These are phyloP conservation scores for Chalcosyrphus nemorum DNA, from an alignment of 2,888 invertebrate genomes.

Conservation along the genomic window DNA sequence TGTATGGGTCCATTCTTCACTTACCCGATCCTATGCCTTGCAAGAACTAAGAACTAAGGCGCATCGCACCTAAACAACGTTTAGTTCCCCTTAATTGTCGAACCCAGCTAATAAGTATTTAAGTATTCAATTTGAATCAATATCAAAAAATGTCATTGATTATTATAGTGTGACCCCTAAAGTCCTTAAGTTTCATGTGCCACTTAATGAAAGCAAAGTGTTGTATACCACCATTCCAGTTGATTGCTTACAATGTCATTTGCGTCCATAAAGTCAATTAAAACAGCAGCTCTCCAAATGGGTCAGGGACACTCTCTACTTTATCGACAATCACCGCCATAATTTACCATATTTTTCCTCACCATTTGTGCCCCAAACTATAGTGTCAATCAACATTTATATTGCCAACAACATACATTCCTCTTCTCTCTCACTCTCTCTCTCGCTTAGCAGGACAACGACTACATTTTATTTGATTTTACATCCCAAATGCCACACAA, in stretches of 20 bases:
- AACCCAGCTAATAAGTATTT: no score
- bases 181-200: neutral
- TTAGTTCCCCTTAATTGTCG: no score
- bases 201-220: neutral
- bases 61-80: no score
- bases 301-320: neutral
- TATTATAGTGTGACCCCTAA: no score
- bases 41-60: no score
- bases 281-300: neutral
- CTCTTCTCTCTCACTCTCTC: constrained; percentile 5
- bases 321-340: neutral
- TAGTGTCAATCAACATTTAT: constrained; percentile 34
- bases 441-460: neutral
- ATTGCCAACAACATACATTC: constrained; percentile 32
- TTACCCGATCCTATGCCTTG: no score
- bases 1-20: no score
- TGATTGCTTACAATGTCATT: neutral
- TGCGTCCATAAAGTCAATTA: neutral
- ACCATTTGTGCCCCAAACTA: constrained; percentile 3
- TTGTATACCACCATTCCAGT: neutral
- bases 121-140: no score
- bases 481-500: neutral
- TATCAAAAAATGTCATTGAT: no score
- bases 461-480: constrained; percentile 4
- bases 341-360: constrained; percentile 6